Conservation (phyloP, 1,140 invertebrate genomes). For the Drosophila pachea region DNA sequence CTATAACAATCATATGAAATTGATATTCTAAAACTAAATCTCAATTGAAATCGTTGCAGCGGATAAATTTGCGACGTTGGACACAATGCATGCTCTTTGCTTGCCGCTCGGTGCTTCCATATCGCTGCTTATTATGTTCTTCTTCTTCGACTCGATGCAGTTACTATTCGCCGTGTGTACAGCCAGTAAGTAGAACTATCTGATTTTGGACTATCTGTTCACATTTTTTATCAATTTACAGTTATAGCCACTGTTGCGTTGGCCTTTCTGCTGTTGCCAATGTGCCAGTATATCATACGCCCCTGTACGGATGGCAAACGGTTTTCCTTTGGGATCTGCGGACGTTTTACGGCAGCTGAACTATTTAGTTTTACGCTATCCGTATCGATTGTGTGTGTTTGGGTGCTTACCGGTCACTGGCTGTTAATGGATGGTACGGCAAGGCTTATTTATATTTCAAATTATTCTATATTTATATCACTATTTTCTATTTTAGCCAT, state of each 20-base stretch:
- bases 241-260: slow-evolving; percentile 97
- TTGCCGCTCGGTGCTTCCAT: slow-evolving; percentile 97
- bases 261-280: slow-evolving; percentile 95
- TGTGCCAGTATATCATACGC: slow-evolving; percentile 97
- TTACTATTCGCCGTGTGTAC: slow-evolving; percentile 98
- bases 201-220: not conserved
- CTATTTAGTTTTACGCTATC: slow-evolving; percentile 95
- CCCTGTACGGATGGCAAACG: slow-evolving; percentile 92
- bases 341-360: slow-evolving; percentile 95
- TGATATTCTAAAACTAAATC: not conserved
- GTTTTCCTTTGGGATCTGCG: slow-evolving; percentile 94
- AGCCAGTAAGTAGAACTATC: too few species aligned
- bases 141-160: slow-evolving; percentile 99
- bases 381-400: slow-evolving; percentile 95
- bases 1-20: too few species aligned
- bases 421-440: slow-evolving; percentile 94
- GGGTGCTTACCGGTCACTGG: slow-evolving; percentile 98
- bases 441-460: not conserved
- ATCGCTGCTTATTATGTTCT: slow-evolving; percentile 98
- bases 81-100: slow-evolving; percentile 98
- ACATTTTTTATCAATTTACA: slow-evolving; percentile 76
- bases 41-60: slow-evolving; percentile 32
- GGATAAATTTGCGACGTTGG: slow-evolving; percentile 84
- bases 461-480: not conserved
- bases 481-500: slow-evolving; percentile 82